A percentile compares a stretch with the other conserved stretches of the same genome.
phyloP scores from a whole-genome alignment of 2,888 invertebrate species.

The Hyposoter didymator region DNA sequence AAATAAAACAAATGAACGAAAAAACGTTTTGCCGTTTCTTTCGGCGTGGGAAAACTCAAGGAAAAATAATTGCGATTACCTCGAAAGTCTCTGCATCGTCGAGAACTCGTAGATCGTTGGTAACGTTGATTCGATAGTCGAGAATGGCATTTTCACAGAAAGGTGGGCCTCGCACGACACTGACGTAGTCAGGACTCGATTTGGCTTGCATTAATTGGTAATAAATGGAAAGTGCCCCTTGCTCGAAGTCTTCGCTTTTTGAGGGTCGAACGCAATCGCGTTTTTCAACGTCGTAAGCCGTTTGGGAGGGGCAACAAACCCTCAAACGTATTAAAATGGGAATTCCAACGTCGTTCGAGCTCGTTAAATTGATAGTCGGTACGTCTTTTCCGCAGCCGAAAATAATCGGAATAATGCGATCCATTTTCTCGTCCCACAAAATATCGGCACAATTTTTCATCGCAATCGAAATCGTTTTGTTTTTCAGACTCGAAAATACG shows the following conservation, averaged over 20 bases:
- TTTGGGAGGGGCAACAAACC: slow-evolving; percentile 11
- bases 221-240: background rate
- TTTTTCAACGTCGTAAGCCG: background rate
- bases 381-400: slow-evolving; percentile 40
- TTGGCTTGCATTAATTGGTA: slow-evolving; percentile 8
- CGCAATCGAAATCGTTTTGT: background rate
- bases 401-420: slow-evolving; percentile 58
- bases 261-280: slow-evolving; percentile 20
- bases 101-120: slow-evolving; percentile 45
- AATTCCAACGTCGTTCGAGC: background rate
- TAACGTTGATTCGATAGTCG: slow-evolving; percentile 70
- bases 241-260: background rate
- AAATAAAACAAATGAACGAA: background rate
- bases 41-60: background rate
- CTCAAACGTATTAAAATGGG: background rate
- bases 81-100: slow-evolving; percentile 49
- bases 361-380: background rate
- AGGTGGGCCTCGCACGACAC: slow-evolving; percentile 64
- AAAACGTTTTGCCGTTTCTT: background rate
- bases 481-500: background rate
- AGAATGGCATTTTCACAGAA: slow-evolving; percentile 70
- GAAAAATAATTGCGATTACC: slow-evolving; percentile 29
- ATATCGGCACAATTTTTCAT: slow-evolving; percentile 71
- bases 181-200: slow-evolving; percentile 41
- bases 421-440: slow-evolving; percentile 57